phyloP scores from a whole-genome alignment of 2,888 invertebrate species.

The Gortyna flavago region DNA sequence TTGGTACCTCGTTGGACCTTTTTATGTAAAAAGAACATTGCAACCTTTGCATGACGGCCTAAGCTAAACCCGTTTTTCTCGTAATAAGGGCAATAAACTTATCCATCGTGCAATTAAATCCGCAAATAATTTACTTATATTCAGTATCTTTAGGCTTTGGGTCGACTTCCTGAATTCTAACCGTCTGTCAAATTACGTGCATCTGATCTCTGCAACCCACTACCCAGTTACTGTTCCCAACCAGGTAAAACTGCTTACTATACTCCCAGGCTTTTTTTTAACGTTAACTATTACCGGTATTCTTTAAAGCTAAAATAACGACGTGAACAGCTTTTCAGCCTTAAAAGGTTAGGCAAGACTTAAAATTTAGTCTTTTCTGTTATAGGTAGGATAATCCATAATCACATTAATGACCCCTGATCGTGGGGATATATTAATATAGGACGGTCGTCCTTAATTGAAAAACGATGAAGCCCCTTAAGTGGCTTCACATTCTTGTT shows the following conservation, averaged over 20 bases:
- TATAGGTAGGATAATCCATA: slow-evolving; percentile 6
- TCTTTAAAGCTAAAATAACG: neutral
- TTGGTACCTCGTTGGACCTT: neutral
- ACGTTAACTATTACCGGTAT: neutral
- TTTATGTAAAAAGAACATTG: slow-evolving; percentile 4
- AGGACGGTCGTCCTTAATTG: neutral
- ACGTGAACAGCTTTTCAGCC: neutral
- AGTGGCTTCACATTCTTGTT: slow-evolving; percentile 33
- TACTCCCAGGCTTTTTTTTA: neutral
- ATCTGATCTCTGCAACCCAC: neutral
- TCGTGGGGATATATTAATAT: slow-evolving; percentile 2
- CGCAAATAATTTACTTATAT: too few relatives aligned
- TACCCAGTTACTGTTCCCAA: neutral
- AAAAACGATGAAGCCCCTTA: slow-evolving; percentile 33
- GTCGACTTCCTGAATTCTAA: neutral
- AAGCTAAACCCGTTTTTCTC: slow-evolving; percentile 20
- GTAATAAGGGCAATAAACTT: slow-evolving; percentile 6
- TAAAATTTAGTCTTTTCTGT: neutral
- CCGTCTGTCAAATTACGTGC: too few relatives aligned
- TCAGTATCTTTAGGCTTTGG: neutral
- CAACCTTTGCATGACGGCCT: neutral
- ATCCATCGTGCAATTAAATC: too few relatives aligned
- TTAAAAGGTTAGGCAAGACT: too few relatives aligned
- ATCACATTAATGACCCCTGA: slow-evolving; percentile 1
- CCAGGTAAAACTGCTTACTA: neutral